Base-by-base conservation (phyloP, 2,888 invertebrate genomes). In the Baronia brevicornis region DNA sequence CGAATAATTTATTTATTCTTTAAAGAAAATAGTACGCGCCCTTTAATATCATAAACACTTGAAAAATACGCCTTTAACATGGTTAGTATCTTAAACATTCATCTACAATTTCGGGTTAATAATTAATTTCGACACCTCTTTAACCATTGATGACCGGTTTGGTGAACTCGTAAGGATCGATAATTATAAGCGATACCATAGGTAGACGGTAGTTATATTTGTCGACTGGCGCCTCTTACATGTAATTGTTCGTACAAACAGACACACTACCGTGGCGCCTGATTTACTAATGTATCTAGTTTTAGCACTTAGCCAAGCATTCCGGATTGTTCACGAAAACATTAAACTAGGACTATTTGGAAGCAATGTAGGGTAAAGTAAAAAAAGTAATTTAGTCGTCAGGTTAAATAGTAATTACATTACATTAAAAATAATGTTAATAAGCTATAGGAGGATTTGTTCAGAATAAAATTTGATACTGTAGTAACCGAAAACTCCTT, bases 211-310 rank as follows among this genome's bases (percentile, higher is more conserved):
- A 54, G 51, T 38, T 66, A 50, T 78, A 60, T 82, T 82, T 80
- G 74, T 58, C 63, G 58, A 68, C 67, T 67, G 82, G 82, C 82
- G 82, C 82, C 82, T 69, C 58, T 48, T 51, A 46, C 66, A 59
- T 68, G 72, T 82, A 77, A 79, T 80, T 77, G 69, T 64, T 60
- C 66, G 67, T 51, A 69, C 72, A 82, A 79, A 80, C 68, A 78
- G 42, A 60, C 56, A 52, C 46, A 51, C 44, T 51, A 39, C 43
- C 62, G 58, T 54, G 65, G 64, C 61, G 68, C 51, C 67, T 64
- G 77, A 75, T 79, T 70, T 68, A 71, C 71, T 75, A 69, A 79
- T 73, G 72, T 80, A 72, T 69, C 69, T 64, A 70, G 74, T 72
- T 78, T 78, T 77, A 77, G 68, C 67, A 68, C 66, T 68, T 70